Conservation (phyloP, 2,888 invertebrate species). For the Nemotelus pantherinus region DNA sequence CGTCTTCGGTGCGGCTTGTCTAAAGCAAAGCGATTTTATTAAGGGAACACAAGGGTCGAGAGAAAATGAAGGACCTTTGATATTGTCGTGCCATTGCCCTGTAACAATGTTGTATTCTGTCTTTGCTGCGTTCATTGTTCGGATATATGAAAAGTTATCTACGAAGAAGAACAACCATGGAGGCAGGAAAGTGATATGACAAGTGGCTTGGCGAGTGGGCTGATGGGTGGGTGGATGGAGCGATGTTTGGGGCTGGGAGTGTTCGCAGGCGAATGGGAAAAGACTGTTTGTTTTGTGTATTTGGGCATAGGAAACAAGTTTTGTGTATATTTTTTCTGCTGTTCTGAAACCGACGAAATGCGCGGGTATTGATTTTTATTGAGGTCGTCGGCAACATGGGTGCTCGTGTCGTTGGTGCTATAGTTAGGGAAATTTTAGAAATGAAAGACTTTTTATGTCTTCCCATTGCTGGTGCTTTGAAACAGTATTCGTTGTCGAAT, state of each 20-base stretch:
- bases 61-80: constrained; percentile 33
- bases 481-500: too few species aligned
- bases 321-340: constrained; percentile 13
- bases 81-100: constrained; percentile 24
- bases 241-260: background rate
- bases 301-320: background rate
- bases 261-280: background rate
- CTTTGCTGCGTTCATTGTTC: background rate
- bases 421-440: constrained; percentile 18
- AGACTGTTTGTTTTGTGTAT: background rate
- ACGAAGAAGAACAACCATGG: background rate
- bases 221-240: background rate
- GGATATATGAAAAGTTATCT: constrained; percentile 13
- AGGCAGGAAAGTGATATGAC: constrained; percentile 1
- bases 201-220: background rate
- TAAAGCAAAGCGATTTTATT: constrained; percentile 23
- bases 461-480: background rate
- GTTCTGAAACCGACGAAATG: constrained; percentile 42
- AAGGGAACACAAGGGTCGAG: constrained; percentile 24
- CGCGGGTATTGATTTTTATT: constrained; percentile 48
- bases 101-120: constrained; percentile 17
- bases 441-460: constrained; percentile 35
- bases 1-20: background rate
- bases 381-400: constrained; percentile 37
- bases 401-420: background rate